Percentiles rank a stretch among this genome's conserved stretches.
These are phyloP conservation scores for Chiroxiphia lanceolata DNA, from an alignment of 2,797 vertebrate species.

Conservation along the genomic window DNA sequence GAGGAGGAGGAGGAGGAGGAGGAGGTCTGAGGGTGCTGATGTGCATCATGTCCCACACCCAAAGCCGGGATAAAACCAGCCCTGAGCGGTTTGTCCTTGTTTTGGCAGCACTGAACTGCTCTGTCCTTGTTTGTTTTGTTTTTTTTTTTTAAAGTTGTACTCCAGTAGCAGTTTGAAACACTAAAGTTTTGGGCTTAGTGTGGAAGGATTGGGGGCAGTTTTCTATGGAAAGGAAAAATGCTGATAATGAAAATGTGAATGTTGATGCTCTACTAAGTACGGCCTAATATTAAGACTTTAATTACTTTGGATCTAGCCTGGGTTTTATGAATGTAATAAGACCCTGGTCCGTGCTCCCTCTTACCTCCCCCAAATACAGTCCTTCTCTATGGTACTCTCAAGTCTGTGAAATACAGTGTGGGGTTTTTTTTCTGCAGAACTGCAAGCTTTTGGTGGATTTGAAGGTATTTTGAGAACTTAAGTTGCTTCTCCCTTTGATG, in stretches of 20 bases:
- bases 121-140: not conserved
- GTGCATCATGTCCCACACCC: not conserved
- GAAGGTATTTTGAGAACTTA: constrained; percentile 6
- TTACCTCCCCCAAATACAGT: not conserved
- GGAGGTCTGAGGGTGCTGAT: not conserved
- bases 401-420: not conserved
- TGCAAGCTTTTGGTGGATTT: not conserved
- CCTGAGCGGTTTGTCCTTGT: not conserved
- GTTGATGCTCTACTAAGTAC: not conserved
- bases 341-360: not conserved
- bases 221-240: not conserved
- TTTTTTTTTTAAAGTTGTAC: not conserved
- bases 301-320: not conserved
- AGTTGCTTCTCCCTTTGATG: not conserved
- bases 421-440: not conserved
- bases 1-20: not conserved
- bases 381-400: not conserved
- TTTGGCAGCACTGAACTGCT: not conserved
- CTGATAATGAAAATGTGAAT: not conserved
- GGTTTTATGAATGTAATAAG: not conserved
- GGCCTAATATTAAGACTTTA: not conserved
- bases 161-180: not conserved
- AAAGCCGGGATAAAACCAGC: not conserved
- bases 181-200: not conserved
- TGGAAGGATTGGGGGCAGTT: not conserved